Conservation (phyloP, 2,888 invertebrate genomes). For the Cataglyphis livida region DNA sequence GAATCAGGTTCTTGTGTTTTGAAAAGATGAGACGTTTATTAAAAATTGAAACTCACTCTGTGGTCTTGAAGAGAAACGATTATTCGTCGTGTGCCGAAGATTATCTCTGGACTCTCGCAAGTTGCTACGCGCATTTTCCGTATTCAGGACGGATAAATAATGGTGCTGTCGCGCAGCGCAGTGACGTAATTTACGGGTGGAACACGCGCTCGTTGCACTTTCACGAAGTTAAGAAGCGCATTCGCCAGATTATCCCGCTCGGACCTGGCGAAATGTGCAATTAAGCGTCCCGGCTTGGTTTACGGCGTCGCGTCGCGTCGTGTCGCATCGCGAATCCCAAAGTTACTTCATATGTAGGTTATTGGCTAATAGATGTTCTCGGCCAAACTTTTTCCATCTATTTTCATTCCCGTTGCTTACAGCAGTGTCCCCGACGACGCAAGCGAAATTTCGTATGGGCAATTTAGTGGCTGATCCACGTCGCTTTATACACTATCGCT, state of each 20-base stretch:
- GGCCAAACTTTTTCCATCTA: slow-evolving; percentile 75
- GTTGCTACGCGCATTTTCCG: slow-evolving; percentile 36
- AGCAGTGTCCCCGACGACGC: not conserved
- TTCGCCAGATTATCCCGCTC: slow-evolving; percentile 53
- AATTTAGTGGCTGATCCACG: slow-evolving; percentile 8
- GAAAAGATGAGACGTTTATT: slow-evolving; percentile 5
- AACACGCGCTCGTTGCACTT: slow-evolving; percentile 6
- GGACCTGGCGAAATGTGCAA: slow-evolving; percentile 54
- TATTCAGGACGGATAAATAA: slow-evolving; percentile 45
- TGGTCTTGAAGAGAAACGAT: not conserved
- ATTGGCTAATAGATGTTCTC: slow-evolving; percentile 74
- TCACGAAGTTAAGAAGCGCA: slow-evolving; percentile 60
- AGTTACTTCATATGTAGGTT: slow-evolving; percentile 75
- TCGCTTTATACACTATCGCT: not conserved
- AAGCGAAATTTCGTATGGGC: slow-evolving; percentile 21
- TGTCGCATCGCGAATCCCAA: slow-evolving; percentile 43
- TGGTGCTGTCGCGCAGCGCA: slow-evolving; percentile 19
- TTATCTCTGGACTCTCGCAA: slow-evolving; percentile 35
- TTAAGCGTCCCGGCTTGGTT: slow-evolving; percentile 65
- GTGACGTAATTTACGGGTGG: slow-evolving; percentile 43
- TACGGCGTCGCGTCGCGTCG: slow-evolving; percentile 55
- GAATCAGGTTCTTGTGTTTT: not conserved
- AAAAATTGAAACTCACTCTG: not conserved
- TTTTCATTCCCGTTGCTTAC: slow-evolving; percentile 69
- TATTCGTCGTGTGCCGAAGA: slow-evolving; percentile 26